These are phyloP conservation scores for Macrobrachium rosenbergii DNA, from an alignment of 1,140 invertebrate genomes.

Conservation along the genomic window DNA sequence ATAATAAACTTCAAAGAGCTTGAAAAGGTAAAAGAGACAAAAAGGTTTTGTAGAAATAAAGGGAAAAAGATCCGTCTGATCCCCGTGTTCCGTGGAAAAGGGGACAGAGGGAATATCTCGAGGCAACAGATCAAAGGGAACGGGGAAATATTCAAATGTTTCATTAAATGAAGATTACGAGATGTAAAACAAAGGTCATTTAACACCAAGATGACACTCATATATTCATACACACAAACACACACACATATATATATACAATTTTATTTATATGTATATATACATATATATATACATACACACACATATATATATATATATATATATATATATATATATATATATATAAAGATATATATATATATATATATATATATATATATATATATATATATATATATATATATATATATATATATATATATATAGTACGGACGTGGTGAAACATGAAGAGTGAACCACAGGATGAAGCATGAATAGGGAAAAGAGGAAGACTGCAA, in stretches of 20 bases:
- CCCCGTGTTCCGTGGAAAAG: too few species aligned
- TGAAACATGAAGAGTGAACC: neutral
- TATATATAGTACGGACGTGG: too few species aligned
- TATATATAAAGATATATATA: neutral
- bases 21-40: neutral
- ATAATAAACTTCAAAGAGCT: neutral
- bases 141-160: too few species aligned
- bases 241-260: neutral
- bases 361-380: constrained; percentile 7
- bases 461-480: too few species aligned
- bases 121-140: too few species aligned
- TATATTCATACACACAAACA: too few species aligned
- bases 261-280: neutral
- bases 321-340: constrained; percentile 19
- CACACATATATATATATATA: constrained; percentile 10
- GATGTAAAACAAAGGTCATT: too few species aligned
- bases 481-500: too few species aligned
- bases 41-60: constrained; percentile 8
- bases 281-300: neutral
- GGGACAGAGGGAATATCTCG: too few species aligned
- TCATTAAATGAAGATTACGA: too few species aligned
- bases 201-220: too few species aligned
- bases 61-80: neutral
- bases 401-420: constrained; percentile 12
- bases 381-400: constrained; percentile 25